phyloP scores from a whole-genome alignment of 2,888 invertebrate species.

The Sminthurides aquaticus region DNA sequence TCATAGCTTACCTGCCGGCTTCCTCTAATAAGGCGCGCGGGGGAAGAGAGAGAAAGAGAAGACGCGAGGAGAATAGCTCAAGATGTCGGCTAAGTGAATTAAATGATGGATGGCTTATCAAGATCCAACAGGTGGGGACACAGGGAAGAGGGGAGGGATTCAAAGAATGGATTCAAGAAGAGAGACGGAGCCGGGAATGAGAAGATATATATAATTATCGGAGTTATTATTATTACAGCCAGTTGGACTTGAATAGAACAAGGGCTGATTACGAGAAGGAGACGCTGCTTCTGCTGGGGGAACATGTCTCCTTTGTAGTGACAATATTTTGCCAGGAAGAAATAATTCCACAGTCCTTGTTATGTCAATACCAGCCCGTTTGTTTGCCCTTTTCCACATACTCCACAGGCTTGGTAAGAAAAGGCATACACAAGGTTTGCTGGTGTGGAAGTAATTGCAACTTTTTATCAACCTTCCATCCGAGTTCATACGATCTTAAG shows the following conservation, averaged over 20 bases:
- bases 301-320: background rate
- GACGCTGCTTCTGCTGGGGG: background rate
- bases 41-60: background rate
- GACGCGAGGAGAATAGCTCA: background rate
- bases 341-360: background rate
- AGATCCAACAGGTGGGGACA: too few species aligned
- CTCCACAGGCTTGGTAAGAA: background rate
- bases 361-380: background rate
- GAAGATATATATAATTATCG: background rate
- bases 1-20: too few species aligned
- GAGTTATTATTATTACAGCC: background rate
- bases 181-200: background rate
- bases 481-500: too few species aligned
- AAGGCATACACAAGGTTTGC: too few species aligned
- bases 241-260: background rate
- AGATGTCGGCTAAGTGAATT: background rate
- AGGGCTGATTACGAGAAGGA: background rate
- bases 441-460: too few species aligned
- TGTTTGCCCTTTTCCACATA: too few species aligned
- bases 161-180: too few species aligned
- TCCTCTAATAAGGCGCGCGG: too few species aligned
- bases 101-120: too few species aligned
- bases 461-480: too few species aligned
- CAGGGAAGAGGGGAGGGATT: too few species aligned
- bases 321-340: background rate